phyloP scores from a whole-genome alignment of 2,113 vertebrate species.

The Pelvicachromis taeniatus region DNA sequence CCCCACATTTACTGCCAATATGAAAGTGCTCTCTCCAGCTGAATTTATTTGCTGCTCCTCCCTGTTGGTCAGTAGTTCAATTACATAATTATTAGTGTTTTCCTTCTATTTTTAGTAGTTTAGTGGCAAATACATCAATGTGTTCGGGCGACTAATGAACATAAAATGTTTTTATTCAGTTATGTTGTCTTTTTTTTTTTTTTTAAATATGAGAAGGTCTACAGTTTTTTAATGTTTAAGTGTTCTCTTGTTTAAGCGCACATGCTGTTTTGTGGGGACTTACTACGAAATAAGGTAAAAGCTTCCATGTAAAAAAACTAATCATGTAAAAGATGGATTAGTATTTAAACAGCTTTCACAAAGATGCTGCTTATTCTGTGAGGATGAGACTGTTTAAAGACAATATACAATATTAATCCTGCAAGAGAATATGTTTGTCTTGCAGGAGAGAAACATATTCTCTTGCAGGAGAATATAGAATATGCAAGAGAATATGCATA shows the following conservation, averaged over 20 bases:
- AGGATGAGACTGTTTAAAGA: not conserved
- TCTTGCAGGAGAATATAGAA: too few relatives aligned
- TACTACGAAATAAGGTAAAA: not conserved
- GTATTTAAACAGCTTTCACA: not conserved
- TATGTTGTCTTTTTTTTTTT: not conserved
- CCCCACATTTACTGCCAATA: not conserved
- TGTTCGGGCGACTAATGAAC: not conserved
- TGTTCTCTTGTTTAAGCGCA: not conserved
- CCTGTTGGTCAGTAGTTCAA: not conserved
- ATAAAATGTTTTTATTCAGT: not conserved
- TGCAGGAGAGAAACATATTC: too few relatives aligned
- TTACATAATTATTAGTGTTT: not conserved
- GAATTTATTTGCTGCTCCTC: not conserved
- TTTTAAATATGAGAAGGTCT: not conserved
- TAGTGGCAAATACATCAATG: not conserved
- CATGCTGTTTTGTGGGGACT: not conserved
- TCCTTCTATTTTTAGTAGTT: not conserved
- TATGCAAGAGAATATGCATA: too few relatives aligned
- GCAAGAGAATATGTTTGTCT: too few relatives aligned
- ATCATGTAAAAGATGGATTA: not conserved
- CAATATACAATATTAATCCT: fast-evolving
- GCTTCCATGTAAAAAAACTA: not conserved
- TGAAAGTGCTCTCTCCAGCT: not conserved
- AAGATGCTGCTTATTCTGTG: not conserved
- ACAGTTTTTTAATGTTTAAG: not conserved